Evolutionary conservation across 2,888 invertebrate genomes (phyloP), one percentile per base, ranked within the genome.

Genomic region (Lagria hirta): DNA sequence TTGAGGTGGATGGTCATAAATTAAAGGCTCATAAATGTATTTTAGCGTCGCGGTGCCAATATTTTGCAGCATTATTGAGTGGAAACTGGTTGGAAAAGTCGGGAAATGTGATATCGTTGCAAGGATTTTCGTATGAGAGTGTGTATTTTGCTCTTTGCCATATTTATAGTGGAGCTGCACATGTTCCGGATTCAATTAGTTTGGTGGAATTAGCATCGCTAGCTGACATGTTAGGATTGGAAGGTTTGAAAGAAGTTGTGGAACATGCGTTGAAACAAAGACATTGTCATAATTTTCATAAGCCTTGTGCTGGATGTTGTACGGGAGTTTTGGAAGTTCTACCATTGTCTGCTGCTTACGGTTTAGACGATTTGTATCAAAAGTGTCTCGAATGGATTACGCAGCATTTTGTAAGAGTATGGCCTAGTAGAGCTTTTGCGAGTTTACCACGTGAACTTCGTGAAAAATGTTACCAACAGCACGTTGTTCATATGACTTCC

Each of bases 251-350:
- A 65, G 92, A 96, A 73, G 89, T 93, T 2, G 90, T 94, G 1
- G 86, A 87, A 64, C 87, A 90, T 60, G 88, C 89, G 0, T 74
- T 96, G 17, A 89, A 89, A 71, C 64, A 62, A 32, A 57, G 70
- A 69, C 91, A 90, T 69, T 96, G 95, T 66, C 96, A 97, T 70
- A 85, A 91, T 69, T 96, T 97, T 69, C 96, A 97, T 66, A 86
- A 88, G 76, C 95, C 96, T 0, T 97, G 96, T 69, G 79, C 86
- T 27, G 84, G 87, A 17, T 96, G 96, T 70, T 84, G 86, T 10
- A 83, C 86, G 27, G 92, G 92, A 3, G 88, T 93, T 2, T 72
- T 92, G 18, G 93, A 95, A 68, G 90, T 93, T 49, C 77, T 96
- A 57, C 88, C 91, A 0, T 74, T 95, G 23, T 84, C 92, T 3